Percentiles rank a stretch among this genome's conserved stretches.
These are phyloP conservation scores for Copsychus sechellarum DNA, from an alignment of 2,113 vertebrate species.

Conservation along the genomic window DNA sequence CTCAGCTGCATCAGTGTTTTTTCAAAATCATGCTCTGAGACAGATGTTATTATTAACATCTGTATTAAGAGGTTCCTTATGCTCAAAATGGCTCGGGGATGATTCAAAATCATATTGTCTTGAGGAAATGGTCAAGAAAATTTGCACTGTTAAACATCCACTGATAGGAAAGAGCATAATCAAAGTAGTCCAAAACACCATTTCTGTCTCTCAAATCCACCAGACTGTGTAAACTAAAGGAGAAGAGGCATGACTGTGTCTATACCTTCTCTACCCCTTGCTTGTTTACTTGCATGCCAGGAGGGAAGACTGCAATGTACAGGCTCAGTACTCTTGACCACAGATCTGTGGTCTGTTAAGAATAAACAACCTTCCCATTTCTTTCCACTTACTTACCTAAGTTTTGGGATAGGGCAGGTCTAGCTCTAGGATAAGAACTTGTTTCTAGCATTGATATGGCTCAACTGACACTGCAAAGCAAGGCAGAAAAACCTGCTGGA, in stretches of 20 bases:
- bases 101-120: neutral
- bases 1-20: neutral
- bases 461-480: neutral
- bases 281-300: neutral
- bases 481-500: neutral
- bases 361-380: neutral
- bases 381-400: neutral
- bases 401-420: neutral
- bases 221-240: neutral
- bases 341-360: neutral
- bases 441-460: neutral
- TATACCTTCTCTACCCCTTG: neutral
- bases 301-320: neutral
- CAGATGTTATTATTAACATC: neutral
- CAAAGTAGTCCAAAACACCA: neutral
- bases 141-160: neutral
- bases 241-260: neutral
- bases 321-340: neutral
- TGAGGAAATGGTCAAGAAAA: neutral
- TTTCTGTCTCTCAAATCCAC: neutral
- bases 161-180: neutral
- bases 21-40: neutral
- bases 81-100: neutral
- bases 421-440: neutral
- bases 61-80: neutral